Conservation (phyloP, 2,888 invertebrate species). For the Nomada flava region DNA sequence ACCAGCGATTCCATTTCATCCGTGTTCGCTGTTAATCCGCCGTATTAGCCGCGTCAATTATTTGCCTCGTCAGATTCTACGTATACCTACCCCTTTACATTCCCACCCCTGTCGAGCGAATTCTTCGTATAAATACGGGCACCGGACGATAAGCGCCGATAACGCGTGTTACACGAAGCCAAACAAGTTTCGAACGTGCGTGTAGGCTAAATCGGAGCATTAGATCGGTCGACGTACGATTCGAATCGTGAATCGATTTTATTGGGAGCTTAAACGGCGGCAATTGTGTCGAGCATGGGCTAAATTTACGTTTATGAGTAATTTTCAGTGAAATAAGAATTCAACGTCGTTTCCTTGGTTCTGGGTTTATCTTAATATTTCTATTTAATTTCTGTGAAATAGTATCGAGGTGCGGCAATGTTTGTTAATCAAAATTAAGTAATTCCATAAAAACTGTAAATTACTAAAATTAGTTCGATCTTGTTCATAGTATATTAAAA, state of each 20-base stretch:
- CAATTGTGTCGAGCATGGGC: neutral
- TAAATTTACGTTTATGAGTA: neutral
- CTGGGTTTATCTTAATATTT: neutral
- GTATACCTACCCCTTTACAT: no score
- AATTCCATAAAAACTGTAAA: no score
- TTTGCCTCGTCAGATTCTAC: slow-evolving; percentile 32
- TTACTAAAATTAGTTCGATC: no score
- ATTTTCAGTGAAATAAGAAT: neutral
- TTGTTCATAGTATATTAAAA: no score
- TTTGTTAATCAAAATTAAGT: no score
- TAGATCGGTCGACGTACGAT: slow-evolving; percentile 1
- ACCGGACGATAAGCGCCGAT: slow-evolving; percentile 29
- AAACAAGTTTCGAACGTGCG: slow-evolving; percentile 3
- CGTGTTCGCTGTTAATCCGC: slow-evolving; percentile 57
- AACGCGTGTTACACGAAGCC: slow-evolving; percentile 29
- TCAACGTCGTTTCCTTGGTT: neutral
- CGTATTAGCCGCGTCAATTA: slow-evolving; percentile 50
- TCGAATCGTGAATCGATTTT: slow-evolving; percentile 5
- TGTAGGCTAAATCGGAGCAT: slow-evolving; percentile 34
- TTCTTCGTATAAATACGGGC: slow-evolving; percentile 32
- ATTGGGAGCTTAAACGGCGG: slow-evolving; percentile 1
- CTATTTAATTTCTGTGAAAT: neutral
- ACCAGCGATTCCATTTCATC: slow-evolving; percentile 52
- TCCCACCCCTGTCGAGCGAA: neutral
- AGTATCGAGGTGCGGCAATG: neutral